Evolutionary conservation across 2,113 vertebrate genomes (phyloP), one percentile per base, ranked within the genome.

Genomic region (Caloenas nicobarica): DNA sequence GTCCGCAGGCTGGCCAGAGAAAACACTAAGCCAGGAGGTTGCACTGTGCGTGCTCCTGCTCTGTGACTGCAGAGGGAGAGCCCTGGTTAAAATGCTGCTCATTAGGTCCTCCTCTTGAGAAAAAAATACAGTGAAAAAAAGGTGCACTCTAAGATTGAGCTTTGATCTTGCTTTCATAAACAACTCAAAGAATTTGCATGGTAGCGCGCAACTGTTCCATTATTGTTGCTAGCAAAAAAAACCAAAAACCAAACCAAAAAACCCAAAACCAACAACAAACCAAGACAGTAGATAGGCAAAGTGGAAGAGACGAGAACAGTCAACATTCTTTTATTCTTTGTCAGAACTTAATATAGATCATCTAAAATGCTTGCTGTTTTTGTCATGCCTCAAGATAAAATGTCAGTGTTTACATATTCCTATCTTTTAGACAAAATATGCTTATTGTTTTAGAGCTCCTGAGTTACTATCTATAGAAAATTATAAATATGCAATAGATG

Each of bases 81-180:
- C 82, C 23, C 19, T 66, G 36, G 28, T 70, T 94, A 83, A 80
- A n/a, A 57, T 72, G 16, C 16, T 11, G 72, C 62, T 93, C 66
- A 60, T 85, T 85, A 93, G 42, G 76, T 56, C 26, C 26, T 84
- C 23, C 34, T 73, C 64, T 57, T 34, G 46, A 81, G 86, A 26
- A 90, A 81, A 42, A 92, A 74, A 28, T 19, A 25, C 38, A 34
- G 40, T 0, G 5, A 44, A 15, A 53, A 28, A 74, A 86, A 83
- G 19, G 78, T 33, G 13, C 15, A 1, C 42, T 70, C 60, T 66
- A 46, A 34, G 60, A 86, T 79, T 60, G 33, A 69, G 77, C 86
- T 95, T 96, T 93, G 91, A 89, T 94, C 91, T 95, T 71, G 26
- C 86, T 91, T 87, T 91, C 89, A 76, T 74, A 93, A 95, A 86